A percentile compares a stretch with the other conserved stretches of the same genome.
Conservation (phyloP, 2,113 vertebrate genomes). For the Leptobrachium ailaonicum region DNA sequence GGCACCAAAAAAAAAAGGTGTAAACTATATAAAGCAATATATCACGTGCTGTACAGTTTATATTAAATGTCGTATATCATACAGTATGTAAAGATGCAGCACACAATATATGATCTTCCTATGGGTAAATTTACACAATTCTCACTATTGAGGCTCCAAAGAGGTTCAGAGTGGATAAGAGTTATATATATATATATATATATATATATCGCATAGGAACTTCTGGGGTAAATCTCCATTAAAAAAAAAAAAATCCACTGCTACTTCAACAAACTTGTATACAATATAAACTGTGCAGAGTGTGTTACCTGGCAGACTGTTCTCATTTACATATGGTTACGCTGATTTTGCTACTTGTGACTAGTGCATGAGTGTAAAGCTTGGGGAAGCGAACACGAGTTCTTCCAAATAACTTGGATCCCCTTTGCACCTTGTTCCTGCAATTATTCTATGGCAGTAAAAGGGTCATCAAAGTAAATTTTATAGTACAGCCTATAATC, state of each 20-base stretch:
- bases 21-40: slow-evolving; percentile 34
- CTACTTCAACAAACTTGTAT: slow-evolving; percentile 35
- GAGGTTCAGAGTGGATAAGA: background rate
- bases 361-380: slow-evolving; percentile 18
- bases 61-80: slow-evolving; percentile 32
- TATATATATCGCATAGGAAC: too few relatives aligned
- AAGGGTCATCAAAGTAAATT: slow-evolving; percentile 20
- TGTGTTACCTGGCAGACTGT: slow-evolving; percentile 5
- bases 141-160: background rate
- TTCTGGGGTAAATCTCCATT: background rate
- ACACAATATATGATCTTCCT: background rate
- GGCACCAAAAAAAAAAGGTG: slow-evolving; percentile 22
- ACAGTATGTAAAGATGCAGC: slow-evolving; percentile 33
- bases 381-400: slow-evolving; percentile 7
- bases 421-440: background rate
- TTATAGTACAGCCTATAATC: background rate
- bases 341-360: slow-evolving; percentile 23
- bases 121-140: background rate
- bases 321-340: slow-evolving; percentile 17
- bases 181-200: background rate
- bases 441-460: slow-evolving; percentile 11
- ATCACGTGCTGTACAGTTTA: slow-evolving; percentile 32
- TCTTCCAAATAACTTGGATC: background rate
- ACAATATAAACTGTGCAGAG: slow-evolving; percentile 20
- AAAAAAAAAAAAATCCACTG: slow-evolving; percentile 2